Base-by-base conservation (phyloP, 2,113 vertebrate species). In the Malaclemys terrapin region DNA sequence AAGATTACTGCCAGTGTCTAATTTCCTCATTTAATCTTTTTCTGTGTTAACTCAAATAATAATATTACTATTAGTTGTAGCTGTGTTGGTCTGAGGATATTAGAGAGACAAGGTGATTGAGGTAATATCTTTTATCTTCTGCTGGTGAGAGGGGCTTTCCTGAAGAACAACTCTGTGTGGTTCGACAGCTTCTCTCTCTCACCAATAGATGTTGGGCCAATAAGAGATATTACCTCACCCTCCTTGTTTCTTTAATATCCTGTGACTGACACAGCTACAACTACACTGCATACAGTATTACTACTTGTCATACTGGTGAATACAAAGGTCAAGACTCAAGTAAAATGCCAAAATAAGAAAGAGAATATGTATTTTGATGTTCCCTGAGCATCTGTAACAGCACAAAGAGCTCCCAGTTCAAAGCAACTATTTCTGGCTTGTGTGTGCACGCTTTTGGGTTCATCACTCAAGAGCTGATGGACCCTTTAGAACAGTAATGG, bases 1-100 rank as follows among this genome's bases (percentile, higher is more conserved):
- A 3, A 31, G 4, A 38, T 1, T 0, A 57, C 8, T 31, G 6
- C 52, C 2, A 1, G 5, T 17, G 1, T 7, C 38, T 45, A 1
- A 65, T 2, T 45, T 8, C 53, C 57, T 57, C 7, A 1, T 29
- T 52, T 19, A 24, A 5, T 14, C 6, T 3, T 52, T 17, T 17
- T 11, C 25, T 2, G 7, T 24, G 24, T 19, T 45, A 24, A 35
- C 69, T 38, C 47, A 3, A 5, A 75, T n/a, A 52, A 25, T 56
- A 59, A 29, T 59, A 12, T 13, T 59, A 59, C 57, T 59, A 59
- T 59, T 59, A 59, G 5, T 59, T 59, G 27, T 29, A 59, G 27
- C 57, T 59, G 27, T 59, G 27, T 29, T 29, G 5, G 57, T 59
- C 27, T 5, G 11, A 29, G 57, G 10, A 59, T 29, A 59, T 59